Evolutionary conservation across 2,888 invertebrate genomes (phyloP), one percentile per base, ranked within the genome.

Genomic region (Rhaphigaster nebulosa): DNA sequence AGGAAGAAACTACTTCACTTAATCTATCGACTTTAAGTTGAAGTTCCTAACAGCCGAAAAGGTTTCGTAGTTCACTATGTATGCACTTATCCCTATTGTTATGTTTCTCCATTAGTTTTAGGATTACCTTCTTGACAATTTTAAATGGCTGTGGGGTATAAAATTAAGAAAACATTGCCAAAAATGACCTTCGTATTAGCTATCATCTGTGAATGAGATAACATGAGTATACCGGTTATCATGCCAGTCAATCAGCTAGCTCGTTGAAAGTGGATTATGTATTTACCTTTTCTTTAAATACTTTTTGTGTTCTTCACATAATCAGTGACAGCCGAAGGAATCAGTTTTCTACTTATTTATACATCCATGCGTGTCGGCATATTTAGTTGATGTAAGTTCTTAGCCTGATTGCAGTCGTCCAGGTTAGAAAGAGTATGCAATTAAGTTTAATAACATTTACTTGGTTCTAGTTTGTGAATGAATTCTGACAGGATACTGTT

Each of bases 151-250:
- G 38, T 76, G 23, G 3, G 34, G 38, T 38, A 23, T 38, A 10
- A 76, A 76, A 76, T 76, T 76, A 38, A 76, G 34, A 76, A 76
- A 76, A 38, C 70, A 76, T 76, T 76, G 38, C 70, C 34, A 76
- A 29, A 84, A 84, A 84, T 84, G 84, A 84, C 84, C 84, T 84
- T 84, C 84, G 45, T 50, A 41, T 84, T 50, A 50, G 84, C 84
- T 84, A 84, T 84, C 84, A 84, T 45, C 84, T 50, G 45, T 76
- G 70, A 38, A n/a, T 45, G 84, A 45, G 84, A 84, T 84, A 84
- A 45, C 84, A 50, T 18, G 41, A 84, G 84, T 50, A 15, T 50
- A 50, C 84, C 84, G 84, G 84, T 84, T 84, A 84, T 84, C 84
- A 84, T n/a, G 18, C n/a, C 45, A 84, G 41, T 84, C n/a, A 84